phyloP scores from a whole-genome alignment of 2,113 vertebrate genomes.

The Chitala chitala region DNA sequence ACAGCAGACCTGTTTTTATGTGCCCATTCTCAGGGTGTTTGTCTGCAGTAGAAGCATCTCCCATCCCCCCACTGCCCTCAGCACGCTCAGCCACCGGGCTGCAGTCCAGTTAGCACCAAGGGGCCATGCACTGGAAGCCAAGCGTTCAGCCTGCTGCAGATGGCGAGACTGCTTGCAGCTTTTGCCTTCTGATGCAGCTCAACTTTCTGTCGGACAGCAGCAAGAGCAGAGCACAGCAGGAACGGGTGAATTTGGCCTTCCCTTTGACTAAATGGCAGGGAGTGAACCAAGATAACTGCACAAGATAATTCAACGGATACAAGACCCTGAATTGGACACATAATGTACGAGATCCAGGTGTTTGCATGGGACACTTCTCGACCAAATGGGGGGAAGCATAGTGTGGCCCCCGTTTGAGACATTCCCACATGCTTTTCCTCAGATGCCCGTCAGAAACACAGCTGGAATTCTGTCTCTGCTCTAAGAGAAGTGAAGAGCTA shows the following conservation, averaged over 20 bases:
- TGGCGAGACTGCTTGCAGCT: conserved; percentile 8
- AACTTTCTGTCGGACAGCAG: no score
- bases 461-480: background rate
- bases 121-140: background rate
- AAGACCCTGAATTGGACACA: background rate
- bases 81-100: background rate
- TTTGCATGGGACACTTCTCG: background rate
- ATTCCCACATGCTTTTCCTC: background rate
- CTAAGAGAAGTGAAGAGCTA: background rate
- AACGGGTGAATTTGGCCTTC: background rate
- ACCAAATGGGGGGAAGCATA: background rate
- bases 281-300: background rate
- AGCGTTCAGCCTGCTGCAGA: background rate
- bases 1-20: background rate
- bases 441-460: background rate
- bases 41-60: background rate
- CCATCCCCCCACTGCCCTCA: background rate
- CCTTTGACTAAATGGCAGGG: background rate
- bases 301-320: background rate
- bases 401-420: background rate
- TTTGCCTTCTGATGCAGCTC: background rate
- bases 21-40: background rate
- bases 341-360: background rate
- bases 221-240: background rate
- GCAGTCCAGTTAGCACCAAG: background rate